Conservation (phyloP, 2,797 vertebrate genomes). For the Cynodonichthys magdalenae region DNA sequence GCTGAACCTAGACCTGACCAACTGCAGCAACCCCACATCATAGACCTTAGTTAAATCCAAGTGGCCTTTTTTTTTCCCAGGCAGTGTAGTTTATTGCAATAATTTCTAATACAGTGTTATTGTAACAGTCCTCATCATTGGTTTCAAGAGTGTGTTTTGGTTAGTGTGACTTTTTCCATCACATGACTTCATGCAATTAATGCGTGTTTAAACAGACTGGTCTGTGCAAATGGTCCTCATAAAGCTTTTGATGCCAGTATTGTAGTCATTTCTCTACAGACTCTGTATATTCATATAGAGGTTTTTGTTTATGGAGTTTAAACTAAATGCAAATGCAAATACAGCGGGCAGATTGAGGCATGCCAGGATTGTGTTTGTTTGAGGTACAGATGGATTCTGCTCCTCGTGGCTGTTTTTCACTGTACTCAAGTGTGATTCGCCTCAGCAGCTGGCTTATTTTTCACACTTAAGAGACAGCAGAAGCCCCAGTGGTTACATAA, state of each 20-base stretch:
- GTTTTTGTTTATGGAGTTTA: neutral
- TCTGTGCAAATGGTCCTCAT: neutral
- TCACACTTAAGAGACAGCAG: slow-evolving; percentile 39
- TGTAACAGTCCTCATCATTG: too few relatives aligned
- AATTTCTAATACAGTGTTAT: too few relatives aligned
- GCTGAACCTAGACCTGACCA: too few relatives aligned
- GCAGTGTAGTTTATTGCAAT: too few relatives aligned
- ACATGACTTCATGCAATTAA: neutral
- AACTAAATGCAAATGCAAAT: slow-evolving; percentile 27
- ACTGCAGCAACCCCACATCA: too few relatives aligned
- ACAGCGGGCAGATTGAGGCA: neutral
- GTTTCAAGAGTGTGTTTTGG: neutral
- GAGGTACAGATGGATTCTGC: slow-evolving; percentile 35
- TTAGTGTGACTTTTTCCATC: neutral
- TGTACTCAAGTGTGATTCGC: slow-evolving; percentile 50
- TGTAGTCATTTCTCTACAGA: neutral
- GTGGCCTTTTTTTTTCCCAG: too few relatives aligned
- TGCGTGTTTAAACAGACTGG: neutral
- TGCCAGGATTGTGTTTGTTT: slow-evolving; percentile 9
- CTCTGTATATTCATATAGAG: neutral
- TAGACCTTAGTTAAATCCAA: too few relatives aligned
- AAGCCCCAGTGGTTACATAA: slow-evolving; percentile 47
- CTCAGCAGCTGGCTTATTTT: slow-evolving; percentile 58
- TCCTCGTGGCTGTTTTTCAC: slow-evolving; percentile 41
- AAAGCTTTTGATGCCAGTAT: too few relatives aligned